Base-by-base conservation (phyloP, 2,113 vertebrate species). In the Ageneiosus marmoratus region DNA sequence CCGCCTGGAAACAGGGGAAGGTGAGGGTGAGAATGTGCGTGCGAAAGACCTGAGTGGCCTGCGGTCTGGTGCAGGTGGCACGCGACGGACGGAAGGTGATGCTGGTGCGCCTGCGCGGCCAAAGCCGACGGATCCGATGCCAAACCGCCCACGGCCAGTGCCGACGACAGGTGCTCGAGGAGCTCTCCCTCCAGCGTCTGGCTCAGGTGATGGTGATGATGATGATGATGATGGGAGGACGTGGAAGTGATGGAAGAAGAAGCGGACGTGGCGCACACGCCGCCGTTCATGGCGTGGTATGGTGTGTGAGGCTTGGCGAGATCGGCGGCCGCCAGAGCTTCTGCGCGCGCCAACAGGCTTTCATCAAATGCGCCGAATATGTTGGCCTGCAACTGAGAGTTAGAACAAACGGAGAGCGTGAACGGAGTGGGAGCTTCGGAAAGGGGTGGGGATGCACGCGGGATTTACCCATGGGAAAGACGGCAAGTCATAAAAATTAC, bases 341-440 rank as follows among this genome's bases (percentile, higher is more conserved):
- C 98, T 81, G 98, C 97, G 88, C 98, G 97, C 95, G 97, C 98
- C 97, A 99, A 92, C 95, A 99, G 94, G 94, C 97, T 99, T 96
- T 99, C 97, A 95, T 99, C 97, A 95, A 99, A 96, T 92, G 97
- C 97, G 88, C 97, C 97, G 95, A 99, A 99, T 96, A 99, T 98
- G 96, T 99, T 99, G 97, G 97, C 98, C 98, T 99, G 98, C 95
- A 98, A 98, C 96, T 96, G 96, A 96, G 96, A 98, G 95, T 97
- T 96, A 98, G 3, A 58, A 62, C 22, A 78, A 77, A 79, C 91
- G 20, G 96, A 98, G 91, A 90, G 95, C 84, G 95, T 95, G 80
- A 95, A 93, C 88, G 95, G 95, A 85, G 94, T 93, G 53, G 94
- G 95, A 98, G 98, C 94, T 96, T 95, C n/a, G 37, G 56, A n/a